These are phyloP conservation scores for Xanthorhoe designata DNA, from an alignment of 2,888 invertebrate species.

Conservation along the genomic window DNA sequence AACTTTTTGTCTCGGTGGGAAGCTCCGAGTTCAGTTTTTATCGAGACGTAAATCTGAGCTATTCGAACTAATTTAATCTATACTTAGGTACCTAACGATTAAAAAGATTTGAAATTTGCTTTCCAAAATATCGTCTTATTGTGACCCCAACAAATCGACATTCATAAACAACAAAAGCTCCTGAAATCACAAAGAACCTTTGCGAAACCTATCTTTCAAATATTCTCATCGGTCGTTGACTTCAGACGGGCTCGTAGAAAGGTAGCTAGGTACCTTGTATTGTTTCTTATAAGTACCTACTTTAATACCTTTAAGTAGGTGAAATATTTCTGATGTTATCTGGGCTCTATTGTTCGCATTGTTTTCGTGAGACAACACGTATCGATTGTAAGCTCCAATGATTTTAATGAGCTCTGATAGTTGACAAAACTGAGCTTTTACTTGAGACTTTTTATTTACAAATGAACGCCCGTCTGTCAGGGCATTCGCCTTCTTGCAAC, in stretches of 20 bases:
- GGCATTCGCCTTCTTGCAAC: too few relatives aligned
- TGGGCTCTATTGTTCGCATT: slow-evolving; percentile 47
- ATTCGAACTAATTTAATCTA: too few relatives aligned
- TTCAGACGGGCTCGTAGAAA: neutral
- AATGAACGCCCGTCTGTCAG: too few relatives aligned
- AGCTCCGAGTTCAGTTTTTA: too few relatives aligned
- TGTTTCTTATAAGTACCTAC: slow-evolving; percentile 9
- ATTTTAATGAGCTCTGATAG: slow-evolving; percentile 44
- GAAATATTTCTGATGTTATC: slow-evolving; percentile 44
- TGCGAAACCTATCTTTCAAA: neutral
- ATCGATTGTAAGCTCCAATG: slow-evolving; percentile 47
- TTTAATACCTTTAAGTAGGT: slow-evolving; percentile 13
- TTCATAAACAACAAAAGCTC: neutral
- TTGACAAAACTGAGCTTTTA: slow-evolving; percentile 18
- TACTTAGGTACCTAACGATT: too few relatives aligned
- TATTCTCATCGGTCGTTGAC: slow-evolving; percentile 1
- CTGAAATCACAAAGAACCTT: neutral
- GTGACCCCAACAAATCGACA: neutral
- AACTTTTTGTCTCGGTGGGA: too few relatives aligned
- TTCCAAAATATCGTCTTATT: neutral
- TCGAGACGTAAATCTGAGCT: too few relatives aligned
- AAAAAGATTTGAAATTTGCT: too few relatives aligned
- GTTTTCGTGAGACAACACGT: slow-evolving; percentile 46
- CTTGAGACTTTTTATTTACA: neutral
- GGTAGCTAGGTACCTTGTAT: neutral